Evolutionary conservation across 2,113 vertebrate species (phyloP).

Genomic region (Elanus axillaris): DNA sequence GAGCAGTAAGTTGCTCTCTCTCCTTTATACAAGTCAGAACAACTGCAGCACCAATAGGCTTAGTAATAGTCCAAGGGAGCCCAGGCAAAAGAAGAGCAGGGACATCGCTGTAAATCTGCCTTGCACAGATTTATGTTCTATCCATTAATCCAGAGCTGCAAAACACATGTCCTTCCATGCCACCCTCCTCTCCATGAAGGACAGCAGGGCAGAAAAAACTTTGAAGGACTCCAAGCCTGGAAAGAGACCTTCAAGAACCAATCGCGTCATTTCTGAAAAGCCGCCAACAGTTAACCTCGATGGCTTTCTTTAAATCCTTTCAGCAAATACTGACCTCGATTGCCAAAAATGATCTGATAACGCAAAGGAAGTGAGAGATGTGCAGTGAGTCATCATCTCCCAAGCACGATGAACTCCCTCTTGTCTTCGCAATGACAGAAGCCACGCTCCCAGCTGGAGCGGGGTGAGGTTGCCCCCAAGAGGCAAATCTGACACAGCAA

Average conservation of each 20-base stretch:
- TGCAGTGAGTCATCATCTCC: background rate
- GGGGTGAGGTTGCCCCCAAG: constrained; percentile 40
- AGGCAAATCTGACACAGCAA: constrained; percentile 28
- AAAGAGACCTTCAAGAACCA: background rate
- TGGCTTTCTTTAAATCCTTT: background rate
- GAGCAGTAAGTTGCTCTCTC: background rate
- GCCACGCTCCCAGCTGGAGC: background rate
- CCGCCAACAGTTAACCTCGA: background rate
- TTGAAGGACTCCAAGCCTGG: background rate
- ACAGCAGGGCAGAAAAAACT: background rate
- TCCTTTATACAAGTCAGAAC: background rate
- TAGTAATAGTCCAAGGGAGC: background rate
- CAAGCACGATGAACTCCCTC: background rate
- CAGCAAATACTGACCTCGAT: background rate
- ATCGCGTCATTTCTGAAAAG: background rate
- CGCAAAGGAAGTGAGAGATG: background rate
- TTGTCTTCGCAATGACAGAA: background rate
- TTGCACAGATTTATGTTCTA: background rate
- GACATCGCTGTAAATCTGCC: background rate
- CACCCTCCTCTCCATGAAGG: background rate
- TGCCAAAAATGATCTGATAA: constrained; percentile 11
- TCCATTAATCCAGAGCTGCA: background rate
- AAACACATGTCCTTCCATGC: background rate
- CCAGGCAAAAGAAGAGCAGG: background rate
- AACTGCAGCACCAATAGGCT: background rate